A percentile compares a stretch with the other conserved stretches of the same genome.
Evolutionary conservation across 2,113 vertebrate genomes (phyloP).

Genomic region (human): DNA sequence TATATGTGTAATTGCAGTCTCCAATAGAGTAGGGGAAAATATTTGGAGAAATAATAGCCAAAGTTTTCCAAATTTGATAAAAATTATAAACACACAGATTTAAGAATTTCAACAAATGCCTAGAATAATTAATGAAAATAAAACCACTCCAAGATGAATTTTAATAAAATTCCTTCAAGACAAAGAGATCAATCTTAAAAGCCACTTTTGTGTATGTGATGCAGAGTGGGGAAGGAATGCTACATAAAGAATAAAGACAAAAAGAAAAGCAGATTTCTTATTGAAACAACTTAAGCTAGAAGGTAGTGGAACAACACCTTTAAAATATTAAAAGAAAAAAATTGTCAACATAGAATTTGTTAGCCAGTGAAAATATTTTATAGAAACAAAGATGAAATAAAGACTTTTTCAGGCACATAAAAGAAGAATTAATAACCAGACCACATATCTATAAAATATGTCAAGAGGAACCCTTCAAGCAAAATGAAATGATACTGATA

Average conservation of each 20-base stretch:
- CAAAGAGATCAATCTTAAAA: background rate
- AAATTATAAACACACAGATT: background rate
- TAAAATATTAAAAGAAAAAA: background rate
- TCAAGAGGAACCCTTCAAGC: background rate
- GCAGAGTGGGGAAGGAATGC: background rate
- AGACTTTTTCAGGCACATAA: background rate
- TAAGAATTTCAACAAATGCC: background rate
- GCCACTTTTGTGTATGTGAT: background rate
- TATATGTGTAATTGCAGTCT: background rate
- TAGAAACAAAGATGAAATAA: conserved; percentile 24
- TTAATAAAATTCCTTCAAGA: background rate
- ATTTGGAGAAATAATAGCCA: background rate
- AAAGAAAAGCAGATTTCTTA: background rate
- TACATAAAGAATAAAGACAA: background rate
- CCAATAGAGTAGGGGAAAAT: background rate
- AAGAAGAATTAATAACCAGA: background rate
- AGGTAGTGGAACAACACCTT: background rate
- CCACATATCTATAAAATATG: background rate
- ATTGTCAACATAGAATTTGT: background rate
- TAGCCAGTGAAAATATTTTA: background rate
- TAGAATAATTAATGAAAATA: background rate
- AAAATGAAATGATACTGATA: background rate
- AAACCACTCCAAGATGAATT: background rate
- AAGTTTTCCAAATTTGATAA: background rate
- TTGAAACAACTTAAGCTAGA: background rate